Evolutionary conservation across 2,888 invertebrate species (phyloP).

Genomic region (Acronicta psi): DNA sequence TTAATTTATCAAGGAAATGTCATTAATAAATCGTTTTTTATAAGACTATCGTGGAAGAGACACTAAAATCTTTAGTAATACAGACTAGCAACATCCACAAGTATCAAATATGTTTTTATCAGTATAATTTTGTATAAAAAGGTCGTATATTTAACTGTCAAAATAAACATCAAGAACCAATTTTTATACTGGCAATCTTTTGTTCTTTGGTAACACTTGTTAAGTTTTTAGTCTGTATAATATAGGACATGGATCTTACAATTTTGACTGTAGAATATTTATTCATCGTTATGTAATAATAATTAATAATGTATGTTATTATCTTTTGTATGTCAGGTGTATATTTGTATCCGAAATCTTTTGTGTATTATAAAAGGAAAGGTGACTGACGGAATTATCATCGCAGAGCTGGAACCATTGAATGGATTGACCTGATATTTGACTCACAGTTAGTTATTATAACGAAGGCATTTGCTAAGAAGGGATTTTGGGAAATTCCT

Average conservation of each 20-base stretch:
- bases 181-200: not conserved
- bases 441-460: too few species aligned
- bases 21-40: not conserved
- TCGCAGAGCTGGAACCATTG: too few species aligned
- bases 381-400: too few species aligned
- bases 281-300: constrained; percentile 59
- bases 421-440: too few species aligned
- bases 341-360: not conserved
- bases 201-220: not conserved
- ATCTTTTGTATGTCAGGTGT: constrained; percentile 6
- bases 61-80: not conserved
- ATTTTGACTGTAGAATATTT: constrained; percentile 60
- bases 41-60: constrained; percentile 6
- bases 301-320: constrained; percentile 38
- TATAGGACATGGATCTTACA: constrained; percentile 22
- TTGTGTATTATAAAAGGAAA: too few species aligned
- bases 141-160: not conserved
- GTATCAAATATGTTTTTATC: constrained; percentile 3
- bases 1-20: not conserved
- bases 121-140: constrained; percentile 12
- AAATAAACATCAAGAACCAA: not conserved
- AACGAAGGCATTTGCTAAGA: too few species aligned
- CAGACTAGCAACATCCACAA: constrained; percentile 5
- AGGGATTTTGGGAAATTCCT: too few species aligned
- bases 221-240: constrained; percentile 12